Percentiles rank a stretch among this genome's conserved stretches.
phyloP scores from a whole-genome alignment of 2,888 invertebrate genomes.

The Nephrotoma appendiculata region DNA sequence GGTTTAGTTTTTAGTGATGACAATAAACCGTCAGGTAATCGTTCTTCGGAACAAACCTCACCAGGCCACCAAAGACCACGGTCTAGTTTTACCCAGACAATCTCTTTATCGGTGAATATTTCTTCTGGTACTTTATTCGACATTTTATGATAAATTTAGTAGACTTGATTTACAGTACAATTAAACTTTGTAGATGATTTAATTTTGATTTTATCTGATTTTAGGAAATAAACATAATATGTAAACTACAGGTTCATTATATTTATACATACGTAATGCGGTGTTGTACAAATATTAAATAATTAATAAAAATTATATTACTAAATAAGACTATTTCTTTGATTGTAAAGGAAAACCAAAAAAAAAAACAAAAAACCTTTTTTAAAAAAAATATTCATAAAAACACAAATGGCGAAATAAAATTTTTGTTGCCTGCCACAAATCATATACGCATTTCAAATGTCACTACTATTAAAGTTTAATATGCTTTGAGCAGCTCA shows the following conservation, averaged over 20 bases:
- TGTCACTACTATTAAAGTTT: background rate
- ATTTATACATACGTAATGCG: background rate
- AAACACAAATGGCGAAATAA: background rate
- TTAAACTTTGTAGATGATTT: background rate
- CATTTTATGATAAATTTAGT: background rate
- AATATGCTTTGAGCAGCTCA: background rate
- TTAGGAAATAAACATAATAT: background rate
- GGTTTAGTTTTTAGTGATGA: conserved; percentile 51
- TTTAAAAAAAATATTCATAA: background rate
- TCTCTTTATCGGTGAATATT: conserved; percentile 52
- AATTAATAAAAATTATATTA: background rate
- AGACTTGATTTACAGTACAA: background rate
- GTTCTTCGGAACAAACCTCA: conserved; percentile 49
- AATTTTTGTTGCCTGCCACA: background rate
- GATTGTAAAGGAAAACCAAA: background rate
- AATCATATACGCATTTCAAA: background rate
- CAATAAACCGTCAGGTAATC: conserved; percentile 52
- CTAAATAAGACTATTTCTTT: background rate
- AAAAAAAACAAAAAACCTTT: background rate
- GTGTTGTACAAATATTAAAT: background rate
- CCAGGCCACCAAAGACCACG: conserved; percentile 75
- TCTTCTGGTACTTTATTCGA: background rate
- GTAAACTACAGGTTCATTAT: background rate
- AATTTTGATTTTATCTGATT: background rate
- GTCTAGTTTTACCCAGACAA: conserved; percentile 76